Evolutionary conservation across 2,113 vertebrate genomes (phyloP).

Genomic region (Columba janthina): DNA sequence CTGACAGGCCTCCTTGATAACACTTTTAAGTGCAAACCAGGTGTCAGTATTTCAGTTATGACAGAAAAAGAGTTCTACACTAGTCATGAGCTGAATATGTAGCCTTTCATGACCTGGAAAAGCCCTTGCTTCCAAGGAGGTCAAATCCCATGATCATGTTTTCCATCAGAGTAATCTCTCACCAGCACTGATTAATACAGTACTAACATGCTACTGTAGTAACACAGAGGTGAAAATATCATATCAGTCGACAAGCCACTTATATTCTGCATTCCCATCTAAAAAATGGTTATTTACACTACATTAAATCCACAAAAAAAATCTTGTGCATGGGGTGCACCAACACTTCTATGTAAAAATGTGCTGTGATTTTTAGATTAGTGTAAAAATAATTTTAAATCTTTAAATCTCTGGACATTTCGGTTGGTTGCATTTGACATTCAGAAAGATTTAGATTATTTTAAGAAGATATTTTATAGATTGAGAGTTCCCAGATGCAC

Average conservation of each 20-base stretch:
- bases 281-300: neutral
- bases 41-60: constrained; percentile 8
- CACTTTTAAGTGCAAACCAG: constrained; percentile 53
- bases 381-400: neutral
- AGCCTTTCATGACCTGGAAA: neutral
- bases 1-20: constrained; percentile 18
- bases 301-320: neutral
- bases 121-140: neutral
- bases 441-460: neutral
- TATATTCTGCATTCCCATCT: neutral
- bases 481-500: neutral
- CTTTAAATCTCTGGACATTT: neutral
- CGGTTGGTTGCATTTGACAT: neutral
- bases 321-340: neutral
- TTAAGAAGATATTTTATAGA: neutral
- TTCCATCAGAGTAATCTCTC: neutral
- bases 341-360: neutral
- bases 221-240: neutral
- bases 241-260: neutral
- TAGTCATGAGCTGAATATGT: neutral
- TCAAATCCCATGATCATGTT: constrained; percentile 2
- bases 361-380: neutral
- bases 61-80: neutral
- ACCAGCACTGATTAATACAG: neutral
- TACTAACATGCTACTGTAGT: neutral